A percentile compares a stretch with the other conserved stretches of the same genome.
These are phyloP conservation scores for Hylaeus anthracinus DNA, from an alignment of 1,140 invertebrate genomes.

Conservation along the genomic window DNA sequence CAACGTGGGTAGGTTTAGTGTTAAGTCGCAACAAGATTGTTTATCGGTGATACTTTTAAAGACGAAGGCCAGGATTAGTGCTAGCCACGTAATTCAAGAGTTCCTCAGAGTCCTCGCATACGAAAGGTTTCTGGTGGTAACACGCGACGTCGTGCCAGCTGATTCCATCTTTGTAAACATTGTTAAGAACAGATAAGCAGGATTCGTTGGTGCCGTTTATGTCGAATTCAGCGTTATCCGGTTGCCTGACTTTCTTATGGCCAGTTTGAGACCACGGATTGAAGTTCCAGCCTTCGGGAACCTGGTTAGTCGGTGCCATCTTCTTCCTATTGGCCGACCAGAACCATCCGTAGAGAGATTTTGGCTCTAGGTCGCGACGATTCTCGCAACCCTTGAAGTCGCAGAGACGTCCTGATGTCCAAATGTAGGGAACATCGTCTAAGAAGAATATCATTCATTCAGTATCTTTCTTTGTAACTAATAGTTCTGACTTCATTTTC, in stretches of 20 bases:
- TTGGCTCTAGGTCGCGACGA: constrained; percentile 91
- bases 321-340: constrained; percentile 95
- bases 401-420: constrained; percentile 94
- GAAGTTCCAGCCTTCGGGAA: constrained; percentile 86
- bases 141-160: constrained; percentile 96
- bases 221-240: constrained; percentile 95
- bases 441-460: constrained; percentile 59
- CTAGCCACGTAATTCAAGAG: constrained; percentile 90
- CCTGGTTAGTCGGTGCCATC: constrained; percentile 90
- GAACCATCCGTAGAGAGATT: constrained; percentile 94
- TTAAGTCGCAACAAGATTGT: constrained; percentile 45
- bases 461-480: too few relatives aligned
- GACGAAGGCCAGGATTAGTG: constrained; percentile 89
- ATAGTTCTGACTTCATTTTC: too few relatives aligned
- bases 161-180: constrained; percentile 95
- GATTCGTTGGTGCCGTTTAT: constrained; percentile 94
- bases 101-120: constrained; percentile 94
- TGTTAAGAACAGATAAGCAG: constrained; percentile 92
- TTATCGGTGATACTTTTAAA: constrained; percentile 80
- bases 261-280: constrained; percentile 94
- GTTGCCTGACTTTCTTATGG: constrained; percentile 92
- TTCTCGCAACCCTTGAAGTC: constrained; percentile 96
- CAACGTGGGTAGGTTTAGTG: constrained; percentile 19
- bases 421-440: constrained; percentile 96
- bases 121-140: constrained; percentile 94